phyloP scores from a whole-genome alignment of 2,888 invertebrate species.

The Mamestra brassicae region DNA sequence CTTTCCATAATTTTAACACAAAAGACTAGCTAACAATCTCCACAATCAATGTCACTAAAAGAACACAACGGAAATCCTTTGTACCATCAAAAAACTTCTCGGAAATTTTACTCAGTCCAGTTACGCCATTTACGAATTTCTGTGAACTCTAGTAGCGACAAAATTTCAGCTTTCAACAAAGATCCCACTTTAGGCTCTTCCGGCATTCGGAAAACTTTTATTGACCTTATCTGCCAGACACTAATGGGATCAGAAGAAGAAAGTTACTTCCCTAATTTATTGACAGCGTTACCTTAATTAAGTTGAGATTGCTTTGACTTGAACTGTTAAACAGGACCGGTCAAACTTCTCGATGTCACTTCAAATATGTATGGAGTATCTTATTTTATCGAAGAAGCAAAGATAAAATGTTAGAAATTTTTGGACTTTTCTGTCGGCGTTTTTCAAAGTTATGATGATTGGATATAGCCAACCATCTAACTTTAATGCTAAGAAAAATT shows the following conservation, averaged over 20 bases:
- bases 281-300: constrained; percentile 62
- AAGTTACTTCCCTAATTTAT: constrained; percentile 67
- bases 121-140: not conserved
- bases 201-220: constrained; percentile 64
- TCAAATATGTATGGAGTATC: constrained; percentile 19
- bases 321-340: constrained; percentile 30
- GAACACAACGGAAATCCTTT: not conserved
- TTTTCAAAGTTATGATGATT: not conserved
- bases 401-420: not conserved
- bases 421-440: not conserved
- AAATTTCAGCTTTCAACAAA: constrained; percentile 57
- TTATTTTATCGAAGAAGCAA: not conserved
- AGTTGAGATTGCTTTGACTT: constrained; percentile 49
- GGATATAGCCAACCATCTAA: not conserved
- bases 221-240: constrained; percentile 62
- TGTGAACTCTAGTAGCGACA: constrained; percentile 18
- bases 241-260: constrained; percentile 63
- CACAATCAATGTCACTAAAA: constrained; percentile 10
- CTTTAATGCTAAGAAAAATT: not conserved
- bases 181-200: constrained; percentile 46
- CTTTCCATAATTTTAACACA: not conserved
- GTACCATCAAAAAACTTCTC: constrained; percentile 2
- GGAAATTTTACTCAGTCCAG: constrained; percentile 13
- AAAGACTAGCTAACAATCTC: not conserved
- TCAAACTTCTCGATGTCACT: constrained; percentile 45